Conservation (phyloP, 2,888 invertebrate genomes). For the Hydroisotoma schaefferi region DNA sequence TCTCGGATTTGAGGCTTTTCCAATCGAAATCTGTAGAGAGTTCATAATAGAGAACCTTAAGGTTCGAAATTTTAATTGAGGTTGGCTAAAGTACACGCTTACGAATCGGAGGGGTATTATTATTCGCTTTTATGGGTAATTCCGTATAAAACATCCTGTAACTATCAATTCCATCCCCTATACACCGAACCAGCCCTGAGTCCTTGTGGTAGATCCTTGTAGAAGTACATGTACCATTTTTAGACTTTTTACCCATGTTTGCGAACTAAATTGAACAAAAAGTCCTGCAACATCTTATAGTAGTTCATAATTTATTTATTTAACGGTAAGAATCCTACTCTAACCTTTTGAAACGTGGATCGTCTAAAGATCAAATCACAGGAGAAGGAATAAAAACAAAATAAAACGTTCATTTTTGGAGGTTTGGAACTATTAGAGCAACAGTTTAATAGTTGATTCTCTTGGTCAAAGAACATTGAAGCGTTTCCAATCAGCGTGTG, state of each 20-base stretch:
- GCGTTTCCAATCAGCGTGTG: constrained; percentile 36
- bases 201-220: constrained; percentile 38
- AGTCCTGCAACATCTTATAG: too few species aligned
- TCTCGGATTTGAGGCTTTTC: constrained; percentile 30
- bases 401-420: constrained; percentile 40
- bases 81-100: too few species aligned
- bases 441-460: constrained; percentile 38
- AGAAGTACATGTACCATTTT: constrained; percentile 34
- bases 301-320: constrained; percentile 1
- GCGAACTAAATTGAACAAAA: constrained; percentile 15
- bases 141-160: constrained; percentile 42
- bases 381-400: constrained; percentile 42
- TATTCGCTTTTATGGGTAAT: constrained; percentile 10
- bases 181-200: constrained; percentile 43
- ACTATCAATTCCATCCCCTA: constrained; percentile 46
- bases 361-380: constrained; percentile 27
- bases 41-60: too few species aligned
- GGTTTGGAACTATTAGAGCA: constrained; percentile 42
- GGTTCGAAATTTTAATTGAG: too few species aligned
- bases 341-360: background rate
- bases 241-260: constrained; percentile 26
- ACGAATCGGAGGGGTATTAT: too few species aligned
- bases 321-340: background rate
- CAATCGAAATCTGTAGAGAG: constrained; percentile 30
- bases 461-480: constrained; percentile 36